Evolutionary conservation across 1,140 invertebrate genomes (phyloP).

Genomic region (Zophobas morio): DNA sequence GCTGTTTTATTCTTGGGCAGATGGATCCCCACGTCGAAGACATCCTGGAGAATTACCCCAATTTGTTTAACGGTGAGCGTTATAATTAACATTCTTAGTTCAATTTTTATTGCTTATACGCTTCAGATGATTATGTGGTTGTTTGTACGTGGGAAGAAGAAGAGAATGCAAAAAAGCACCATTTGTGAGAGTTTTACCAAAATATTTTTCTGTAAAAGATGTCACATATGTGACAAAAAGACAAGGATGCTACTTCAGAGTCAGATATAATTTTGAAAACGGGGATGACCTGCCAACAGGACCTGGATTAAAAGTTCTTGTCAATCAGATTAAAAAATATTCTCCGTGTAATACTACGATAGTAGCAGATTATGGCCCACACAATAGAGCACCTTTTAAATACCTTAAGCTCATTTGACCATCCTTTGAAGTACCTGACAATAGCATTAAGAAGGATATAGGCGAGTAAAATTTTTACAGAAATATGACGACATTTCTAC

Average conservation of each 20-base stretch:
- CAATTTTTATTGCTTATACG: slow-evolving; percentile 34
- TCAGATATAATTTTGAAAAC: slow-evolving; percentile 32
- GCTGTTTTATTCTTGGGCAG: not conserved
- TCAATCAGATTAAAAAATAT: slow-evolving; percentile 25
- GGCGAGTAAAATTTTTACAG: too few species aligned
- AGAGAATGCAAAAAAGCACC: slow-evolving; percentile 17
- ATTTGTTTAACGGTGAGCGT: slow-evolving; percentile 30
- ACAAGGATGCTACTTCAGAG: slow-evolving; percentile 24
- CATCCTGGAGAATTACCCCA: slow-evolving; percentile 26
- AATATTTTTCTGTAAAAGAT: slow-evolving; percentile 30
- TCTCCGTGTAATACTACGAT: slow-evolving; percentile 22
- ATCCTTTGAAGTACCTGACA: too few species aligned
- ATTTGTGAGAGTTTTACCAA: slow-evolving; percentile 16
- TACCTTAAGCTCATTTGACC: too few species aligned
- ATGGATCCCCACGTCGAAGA: slow-evolving; percentile 18
- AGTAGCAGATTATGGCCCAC: not conserved
- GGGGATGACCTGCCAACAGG: slow-evolving; percentile 19
- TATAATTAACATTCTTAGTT: slow-evolving; percentile 42
- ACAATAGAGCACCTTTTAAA: too few species aligned
- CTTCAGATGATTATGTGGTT: slow-evolving; percentile 16
- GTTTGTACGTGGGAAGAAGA: slow-evolving; percentile 31
- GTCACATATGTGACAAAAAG: slow-evolving; percentile 21
- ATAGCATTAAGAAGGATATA: too few species aligned
- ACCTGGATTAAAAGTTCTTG: slow-evolving; percentile 4
- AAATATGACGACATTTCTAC: too few species aligned